Conservation (phyloP, 2,113 vertebrate species). For the Phrynosoma blainvillii region DNA sequence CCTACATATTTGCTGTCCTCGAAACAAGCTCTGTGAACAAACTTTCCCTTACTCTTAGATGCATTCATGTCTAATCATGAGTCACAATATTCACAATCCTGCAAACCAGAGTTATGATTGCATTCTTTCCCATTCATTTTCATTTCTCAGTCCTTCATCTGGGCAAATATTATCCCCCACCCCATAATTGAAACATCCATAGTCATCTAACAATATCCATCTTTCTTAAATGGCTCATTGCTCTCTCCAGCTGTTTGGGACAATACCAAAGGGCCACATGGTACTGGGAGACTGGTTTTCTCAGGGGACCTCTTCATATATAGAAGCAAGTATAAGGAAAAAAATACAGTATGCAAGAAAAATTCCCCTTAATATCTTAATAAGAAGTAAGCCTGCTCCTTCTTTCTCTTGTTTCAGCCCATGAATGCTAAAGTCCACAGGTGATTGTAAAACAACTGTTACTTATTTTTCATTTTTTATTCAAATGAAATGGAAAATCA, state of each 20-base stretch:
- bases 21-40: not conserved
- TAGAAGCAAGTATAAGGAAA: not conserved
- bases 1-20: slow-evolving; percentile 19
- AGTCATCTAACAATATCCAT: slow-evolving; percentile 54
- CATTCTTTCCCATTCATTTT: slow-evolving; percentile 60
- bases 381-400: not conserved
- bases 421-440: too few species aligned
- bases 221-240: not conserved
- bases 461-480: not conserved
- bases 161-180: slow-evolving; percentile 37
- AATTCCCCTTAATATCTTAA: not conserved
- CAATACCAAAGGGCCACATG: not conserved
- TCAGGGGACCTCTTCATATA: not conserved
- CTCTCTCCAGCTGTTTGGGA: too few species aligned
- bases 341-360: not conserved
- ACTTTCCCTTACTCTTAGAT: slow-evolving; percentile 13
- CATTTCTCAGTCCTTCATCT: slow-evolving; percentile 54
- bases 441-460: not conserved
- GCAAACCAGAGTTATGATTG: slow-evolving; percentile 60
- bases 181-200: slow-evolving; percentile 56
- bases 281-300: too few species aligned
- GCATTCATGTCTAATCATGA: slow-evolving; percentile 5
- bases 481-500: not conserved
- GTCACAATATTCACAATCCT: slow-evolving; percentile 6
- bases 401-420: not conserved